These are phyloP conservation scores for Oophaga sylvatica DNA, from an alignment of 2,797 vertebrate species.

Conservation along the genomic window DNA sequence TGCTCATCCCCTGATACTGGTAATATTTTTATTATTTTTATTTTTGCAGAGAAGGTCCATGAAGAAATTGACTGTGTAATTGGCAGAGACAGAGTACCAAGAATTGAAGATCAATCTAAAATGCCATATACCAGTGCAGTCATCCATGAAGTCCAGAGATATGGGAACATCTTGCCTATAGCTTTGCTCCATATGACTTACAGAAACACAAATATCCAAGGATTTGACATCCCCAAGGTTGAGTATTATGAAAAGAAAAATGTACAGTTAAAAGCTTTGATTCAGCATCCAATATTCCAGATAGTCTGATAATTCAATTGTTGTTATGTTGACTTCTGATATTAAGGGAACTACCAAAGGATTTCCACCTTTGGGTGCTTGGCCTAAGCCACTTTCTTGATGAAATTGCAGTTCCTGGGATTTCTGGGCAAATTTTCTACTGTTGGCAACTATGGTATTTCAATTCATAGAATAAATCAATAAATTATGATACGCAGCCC, in stretches of 20 bases:
- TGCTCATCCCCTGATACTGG: no score
- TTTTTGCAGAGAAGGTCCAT: constrained; percentile 70
- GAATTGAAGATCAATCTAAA: constrained; percentile 64
- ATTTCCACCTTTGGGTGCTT: no score
- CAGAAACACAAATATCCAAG: constrained; percentile 68
- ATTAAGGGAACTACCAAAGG: background rate
- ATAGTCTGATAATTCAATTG: no score
- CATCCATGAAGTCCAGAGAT: constrained; percentile 76
- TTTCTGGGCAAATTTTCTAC: no score
- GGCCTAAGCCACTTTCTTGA: no score
- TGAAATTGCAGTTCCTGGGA: no score
- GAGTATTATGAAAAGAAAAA: background rate
- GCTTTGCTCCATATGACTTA: constrained; percentile 70
- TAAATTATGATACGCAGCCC: no score
- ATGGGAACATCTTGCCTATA: constrained; percentile 74
- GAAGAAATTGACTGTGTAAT: constrained; percentile 72
- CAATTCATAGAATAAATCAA: no score
- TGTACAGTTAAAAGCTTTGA: no score
- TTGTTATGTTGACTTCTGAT: no score
- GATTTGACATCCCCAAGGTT: constrained; percentile 78
- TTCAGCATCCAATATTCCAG: no score
- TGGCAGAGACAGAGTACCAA: constrained; percentile 63
- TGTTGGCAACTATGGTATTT: no score
- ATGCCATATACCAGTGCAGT: constrained; percentile 74
- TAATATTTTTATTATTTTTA: background rate